These are phyloP conservation scores for Charaxes varanes DNA, from an alignment of 1,140 invertebrate species.

Conservation along the genomic window DNA sequence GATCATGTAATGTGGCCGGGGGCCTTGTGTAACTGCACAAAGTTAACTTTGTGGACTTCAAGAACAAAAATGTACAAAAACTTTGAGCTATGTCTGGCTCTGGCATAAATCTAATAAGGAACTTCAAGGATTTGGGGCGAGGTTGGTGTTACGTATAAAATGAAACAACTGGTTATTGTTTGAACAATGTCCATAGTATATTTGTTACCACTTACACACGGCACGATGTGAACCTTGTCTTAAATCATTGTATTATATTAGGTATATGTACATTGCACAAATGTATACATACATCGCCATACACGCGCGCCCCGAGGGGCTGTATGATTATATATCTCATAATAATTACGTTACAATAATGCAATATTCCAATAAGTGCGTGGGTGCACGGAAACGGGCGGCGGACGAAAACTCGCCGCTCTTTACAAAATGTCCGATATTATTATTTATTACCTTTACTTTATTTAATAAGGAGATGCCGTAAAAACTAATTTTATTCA, in stretches of 20 bases:
- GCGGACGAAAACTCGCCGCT: constrained; percentile 64
- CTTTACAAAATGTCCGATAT: constrained; percentile 73
- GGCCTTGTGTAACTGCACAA: no score
- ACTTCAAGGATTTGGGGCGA: constrained; percentile 9
- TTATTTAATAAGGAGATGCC: constrained; percentile 73
- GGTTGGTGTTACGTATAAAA: constrained; percentile 40
- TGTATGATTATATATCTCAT: constrained; percentile 74
- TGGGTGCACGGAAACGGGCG: constrained; percentile 71
- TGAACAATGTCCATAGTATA: constrained; percentile 91
- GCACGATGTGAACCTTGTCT: constrained; percentile 90
- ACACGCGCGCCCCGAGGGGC: constrained; percentile 71
- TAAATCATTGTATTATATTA: constrained; percentile 80
- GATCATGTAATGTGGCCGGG: no score
- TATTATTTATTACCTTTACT: no score
- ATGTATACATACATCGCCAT: constrained; percentile 79
- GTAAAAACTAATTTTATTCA: constrained; percentile 74
- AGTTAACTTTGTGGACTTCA: no score
- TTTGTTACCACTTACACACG: constrained; percentile 90
- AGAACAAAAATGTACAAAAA: no score
- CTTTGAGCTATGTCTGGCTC: no score
- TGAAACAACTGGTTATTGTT: constrained; percentile 75
- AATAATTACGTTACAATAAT: constrained; percentile 73
- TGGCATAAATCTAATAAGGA: no score
- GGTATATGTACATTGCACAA: constrained; percentile 82
- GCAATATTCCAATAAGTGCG: constrained; percentile 75